Evolutionary conservation across 2,113 vertebrate genomes (phyloP), one percentile per base, ranked within the genome.

Genomic region (Actinemys pallida): DNA sequence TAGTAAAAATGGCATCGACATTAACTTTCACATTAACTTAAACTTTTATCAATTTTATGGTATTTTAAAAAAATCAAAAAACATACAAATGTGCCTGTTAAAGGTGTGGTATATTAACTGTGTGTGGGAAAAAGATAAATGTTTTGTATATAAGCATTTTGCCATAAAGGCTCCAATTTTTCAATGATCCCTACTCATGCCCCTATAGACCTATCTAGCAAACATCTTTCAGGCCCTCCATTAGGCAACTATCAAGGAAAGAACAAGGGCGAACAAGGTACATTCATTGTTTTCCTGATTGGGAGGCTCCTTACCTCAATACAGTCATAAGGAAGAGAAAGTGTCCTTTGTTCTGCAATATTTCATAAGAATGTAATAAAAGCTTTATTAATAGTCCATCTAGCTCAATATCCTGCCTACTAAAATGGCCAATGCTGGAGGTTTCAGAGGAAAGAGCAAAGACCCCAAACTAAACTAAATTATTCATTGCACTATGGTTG

Each of bases 361-460:
- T 52, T 80, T 47, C 50, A n/a, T 81, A n/a, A 81, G 27, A 81
- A 31, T 53, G 25, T 52, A 49, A 53, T 25, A 17, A 81, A 1
- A 62, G 62, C 78, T 39, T 75, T 62, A 75, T 84, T 5, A 79
- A 4, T 3, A 83, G 6, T 96, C 81, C 54, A 19, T 4, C 31
- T 50, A 53, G 39, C 14, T 50, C 89, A 39, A 49, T 65, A 17
- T 16, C 11, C 5, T 54, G 1, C 25, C 12, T n/a, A 62, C 2
- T 27, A 31, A 81, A 83, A 69, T 49, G 42, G 1, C 1, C 2
- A 49, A 3, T 80, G 16, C 0, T 11, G 39, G 53, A 53, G 0
- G 0, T 22, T 95, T 86, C 53, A 72, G 1, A 81, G 8, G 8
- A 81, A 53, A 50, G 47, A 45, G 29, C 4, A 90, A 81, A 81